phyloP scores from a whole-genome alignment of 1,140 invertebrate species.

The Procambarus clarkii region DNA sequence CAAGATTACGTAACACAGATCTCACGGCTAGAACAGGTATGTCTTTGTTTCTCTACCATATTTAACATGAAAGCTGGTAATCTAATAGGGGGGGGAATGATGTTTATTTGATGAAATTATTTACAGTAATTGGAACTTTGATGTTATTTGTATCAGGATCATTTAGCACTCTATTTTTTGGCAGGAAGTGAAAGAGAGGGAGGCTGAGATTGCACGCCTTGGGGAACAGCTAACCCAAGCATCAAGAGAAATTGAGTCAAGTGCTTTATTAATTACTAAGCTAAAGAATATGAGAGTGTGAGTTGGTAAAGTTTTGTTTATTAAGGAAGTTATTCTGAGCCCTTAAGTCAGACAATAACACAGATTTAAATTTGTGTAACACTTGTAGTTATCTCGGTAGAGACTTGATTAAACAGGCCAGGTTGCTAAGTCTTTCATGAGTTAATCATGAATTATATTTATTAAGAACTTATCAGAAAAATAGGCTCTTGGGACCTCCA shows the following conservation, averaged over 20 bases:
- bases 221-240: constrained; percentile 44
- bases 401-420: too few species aligned
- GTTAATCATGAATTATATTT: too few species aligned
- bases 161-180: background rate
- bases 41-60: background rate
- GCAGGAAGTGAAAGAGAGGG: constrained; percentile 55
- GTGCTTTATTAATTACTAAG: constrained; percentile 40
- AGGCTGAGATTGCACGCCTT: constrained; percentile 44
- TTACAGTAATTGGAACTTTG: too few species aligned
- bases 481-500: too few species aligned
- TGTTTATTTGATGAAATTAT: background rate
- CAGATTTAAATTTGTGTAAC: too few species aligned
- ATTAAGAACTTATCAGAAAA: too few species aligned
- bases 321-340: too few species aligned
- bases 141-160: background rate
- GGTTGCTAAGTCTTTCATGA: too few species aligned
- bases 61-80: background rate
- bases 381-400: too few species aligned
- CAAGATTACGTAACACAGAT: constrained; percentile 28
- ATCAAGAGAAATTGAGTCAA: constrained; percentile 42
- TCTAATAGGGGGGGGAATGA: background rate
- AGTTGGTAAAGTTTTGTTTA: background rate
- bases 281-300: constrained; percentile 42
- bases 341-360: too few species aligned
- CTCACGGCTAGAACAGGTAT: constrained; percentile 7